Percentiles rank a stretch among this genome's conserved stretches.
Conservation (phyloP, 2,888 invertebrate genomes). For the Polylopha cassiicola region DNA sequence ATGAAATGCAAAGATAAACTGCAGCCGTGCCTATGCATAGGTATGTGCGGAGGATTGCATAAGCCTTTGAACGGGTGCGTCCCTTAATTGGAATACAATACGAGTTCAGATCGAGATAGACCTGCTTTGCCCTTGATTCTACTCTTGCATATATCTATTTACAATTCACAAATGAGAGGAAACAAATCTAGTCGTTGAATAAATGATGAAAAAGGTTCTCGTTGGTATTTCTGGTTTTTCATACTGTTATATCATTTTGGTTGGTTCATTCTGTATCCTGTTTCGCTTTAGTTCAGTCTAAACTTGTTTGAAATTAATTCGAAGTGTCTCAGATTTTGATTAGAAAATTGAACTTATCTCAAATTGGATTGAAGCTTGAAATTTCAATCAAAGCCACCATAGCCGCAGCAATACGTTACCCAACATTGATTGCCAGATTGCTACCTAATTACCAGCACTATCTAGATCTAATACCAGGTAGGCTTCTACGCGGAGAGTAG, state of each 20-base stretch:
- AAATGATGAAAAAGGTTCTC: no score
- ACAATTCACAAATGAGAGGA: constrained; percentile 6
- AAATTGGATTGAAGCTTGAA: constrained; percentile 14
- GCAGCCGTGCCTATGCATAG: constrained; percentile 22
- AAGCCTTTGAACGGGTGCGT: constrained; percentile 21
- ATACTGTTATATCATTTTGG: no score
- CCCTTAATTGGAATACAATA: constrained; percentile 31
- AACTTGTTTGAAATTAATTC: constrained; percentile 9
- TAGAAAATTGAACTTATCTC: constrained; percentile 7
- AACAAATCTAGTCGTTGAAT: no score
- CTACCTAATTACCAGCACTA: constrained; percentile 42
- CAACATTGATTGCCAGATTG: constrained; percentile 31
- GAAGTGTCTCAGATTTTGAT: constrained; percentile 4
- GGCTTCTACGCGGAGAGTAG: constrained; percentile 46
- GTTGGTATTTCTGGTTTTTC: no score
- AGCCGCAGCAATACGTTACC: constrained; percentile 21
- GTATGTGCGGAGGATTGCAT: constrained; percentile 21
- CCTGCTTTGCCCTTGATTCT: constrained; percentile 22
- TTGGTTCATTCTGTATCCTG: no score
- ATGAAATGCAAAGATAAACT: no score
- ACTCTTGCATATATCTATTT: constrained; percentile 9
- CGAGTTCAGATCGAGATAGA: constrained; percentile 16
- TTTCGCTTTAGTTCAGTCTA: no score
- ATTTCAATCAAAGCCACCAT: constrained; percentile 20
- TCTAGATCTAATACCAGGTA: constrained; percentile 52